Percentiles rank a stretch among this genome's conserved stretches.
Conservation (phyloP, 2,888 invertebrate species). For the Selenia dentaria region DNA sequence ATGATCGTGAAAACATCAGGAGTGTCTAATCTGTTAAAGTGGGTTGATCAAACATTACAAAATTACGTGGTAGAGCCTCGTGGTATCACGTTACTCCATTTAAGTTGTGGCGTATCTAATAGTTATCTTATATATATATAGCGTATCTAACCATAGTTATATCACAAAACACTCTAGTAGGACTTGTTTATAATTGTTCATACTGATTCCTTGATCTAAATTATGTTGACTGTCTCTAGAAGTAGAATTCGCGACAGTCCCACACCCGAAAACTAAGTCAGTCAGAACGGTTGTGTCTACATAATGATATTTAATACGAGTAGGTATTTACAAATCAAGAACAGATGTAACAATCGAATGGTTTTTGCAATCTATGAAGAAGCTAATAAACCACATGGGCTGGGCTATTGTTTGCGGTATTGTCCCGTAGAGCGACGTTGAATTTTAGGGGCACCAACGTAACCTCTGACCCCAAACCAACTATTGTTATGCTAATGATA, state of each 20-base stretch:
- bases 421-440: conserved; percentile 44
- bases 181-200: conserved; percentile 21
- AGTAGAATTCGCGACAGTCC: not conserved
- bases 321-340: conserved; percentile 47
- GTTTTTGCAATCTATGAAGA: conserved; percentile 61
- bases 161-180: conserved; percentile 17
- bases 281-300: conserved; percentile 43
- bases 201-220: too few species aligned
- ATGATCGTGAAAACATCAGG: conserved; percentile 43
- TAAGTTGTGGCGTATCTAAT: conserved; percentile 28
- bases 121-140: too few species aligned
- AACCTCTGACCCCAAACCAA: conserved; percentile 70
- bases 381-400: conserved; percentile 65
- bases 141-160: conserved; percentile 18
- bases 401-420: conserved; percentile 70
- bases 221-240: too few species aligned
- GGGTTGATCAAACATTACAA: conserved; percentile 50
- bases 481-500: conserved; percentile 73
- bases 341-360: conserved; percentile 49
- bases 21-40: conserved; percentile 40
- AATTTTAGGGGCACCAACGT: conserved; percentile 67
- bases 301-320: too few species aligned
- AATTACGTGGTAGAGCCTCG: conserved; percentile 29
- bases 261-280: conserved; percentile 50
- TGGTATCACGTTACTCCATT: conserved; percentile 31